phyloP scores from a whole-genome alignment of 2,888 invertebrate species.

The Agrotis clavis region DNA sequence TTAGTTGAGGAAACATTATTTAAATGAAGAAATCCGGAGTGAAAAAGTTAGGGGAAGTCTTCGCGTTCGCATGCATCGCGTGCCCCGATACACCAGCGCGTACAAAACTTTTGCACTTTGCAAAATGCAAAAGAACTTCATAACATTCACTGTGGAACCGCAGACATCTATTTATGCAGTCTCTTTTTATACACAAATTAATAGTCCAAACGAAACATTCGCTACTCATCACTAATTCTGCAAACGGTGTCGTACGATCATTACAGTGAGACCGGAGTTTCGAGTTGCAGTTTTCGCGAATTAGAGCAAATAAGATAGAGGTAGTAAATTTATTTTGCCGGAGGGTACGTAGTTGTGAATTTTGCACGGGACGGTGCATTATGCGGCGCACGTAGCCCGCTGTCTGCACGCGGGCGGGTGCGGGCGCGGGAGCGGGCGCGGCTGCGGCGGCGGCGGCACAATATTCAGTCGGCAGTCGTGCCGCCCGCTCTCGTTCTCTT shows the following conservation, averaged over 20 bases:
- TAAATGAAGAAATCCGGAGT: slow-evolving; percentile 82
- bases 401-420: slow-evolving; percentile 83
- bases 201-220: slow-evolving; percentile 65
- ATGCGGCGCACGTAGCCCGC: slow-evolving; percentile 89
- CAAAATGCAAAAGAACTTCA: slow-evolving; percentile 85
- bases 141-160: slow-evolving; percentile 76
- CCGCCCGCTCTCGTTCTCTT: slow-evolving; percentile 74
- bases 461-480: slow-evolving; percentile 74
- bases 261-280: slow-evolving; percentile 75
- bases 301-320: slow-evolving; percentile 89
- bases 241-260: slow-evolving; percentile 73
- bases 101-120: slow-evolving; percentile 85
- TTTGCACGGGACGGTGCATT: slow-evolving; percentile 88
- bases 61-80: slow-evolving; percentile 80
- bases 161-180: slow-evolving; percentile 72
- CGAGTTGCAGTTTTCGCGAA: slow-evolving; percentile 83
- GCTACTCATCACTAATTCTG: slow-evolving; percentile 72
- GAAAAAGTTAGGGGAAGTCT: slow-evolving; percentile 79
- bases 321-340: slow-evolving; percentile 88
- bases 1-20: slow-evolving; percentile 81
- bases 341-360: slow-evolving; percentile 88
- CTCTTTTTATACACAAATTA: slow-evolving; percentile 68
- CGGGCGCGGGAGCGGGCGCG: slow-evolving; percentile 72
- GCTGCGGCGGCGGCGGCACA: slow-evolving; percentile 70
- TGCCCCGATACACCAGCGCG: slow-evolving; percentile 79